phyloP scores from a whole-genome alignment of 1,140 invertebrate genomes.

The Danaus plexippus region DNA sequence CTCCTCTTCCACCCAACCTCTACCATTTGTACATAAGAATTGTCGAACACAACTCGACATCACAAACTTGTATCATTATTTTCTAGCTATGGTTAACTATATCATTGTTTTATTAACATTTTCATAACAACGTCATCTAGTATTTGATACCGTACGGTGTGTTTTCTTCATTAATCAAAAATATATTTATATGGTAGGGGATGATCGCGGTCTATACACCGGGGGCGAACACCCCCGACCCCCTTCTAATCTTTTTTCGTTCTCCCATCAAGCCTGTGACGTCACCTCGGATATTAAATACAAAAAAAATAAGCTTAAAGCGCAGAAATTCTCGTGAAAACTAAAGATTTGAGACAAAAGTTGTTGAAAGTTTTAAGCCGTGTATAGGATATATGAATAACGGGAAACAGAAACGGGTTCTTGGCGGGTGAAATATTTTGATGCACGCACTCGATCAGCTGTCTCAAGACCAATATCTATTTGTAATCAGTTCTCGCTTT shows the following conservation, averaged over 20 bases:
- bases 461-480: constrained; percentile 15
- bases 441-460: constrained; percentile 46
- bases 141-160: constrained; percentile 5
- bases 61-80: constrained; percentile 15
- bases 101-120: not conserved
- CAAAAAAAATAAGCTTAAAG: too few relatives aligned
- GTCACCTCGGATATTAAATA: constrained; percentile 37
- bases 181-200: constrained; percentile 27
- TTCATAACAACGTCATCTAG: constrained; percentile 8
- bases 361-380: too few relatives aligned
- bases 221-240: constrained; percentile 26
- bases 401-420: constrained; percentile 38
- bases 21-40: constrained; percentile 29
- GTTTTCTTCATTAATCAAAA: too few relatives aligned
- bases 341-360: too few relatives aligned
- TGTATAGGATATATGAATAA: constrained; percentile 16
- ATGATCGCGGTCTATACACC: constrained; percentile 32
- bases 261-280: constrained; percentile 49
- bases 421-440: constrained; percentile 13
- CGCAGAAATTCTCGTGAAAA: too few relatives aligned
- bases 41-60: constrained; percentile 18
- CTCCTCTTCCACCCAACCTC: constrained; percentile 28
- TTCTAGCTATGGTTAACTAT: not conserved
- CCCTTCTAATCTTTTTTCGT: constrained; percentile 56
- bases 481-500: too few relatives aligned